Evolutionary conservation across 2,113 vertebrate species (phyloP).

Genomic region (Phalacrocorax carbo): DNA sequence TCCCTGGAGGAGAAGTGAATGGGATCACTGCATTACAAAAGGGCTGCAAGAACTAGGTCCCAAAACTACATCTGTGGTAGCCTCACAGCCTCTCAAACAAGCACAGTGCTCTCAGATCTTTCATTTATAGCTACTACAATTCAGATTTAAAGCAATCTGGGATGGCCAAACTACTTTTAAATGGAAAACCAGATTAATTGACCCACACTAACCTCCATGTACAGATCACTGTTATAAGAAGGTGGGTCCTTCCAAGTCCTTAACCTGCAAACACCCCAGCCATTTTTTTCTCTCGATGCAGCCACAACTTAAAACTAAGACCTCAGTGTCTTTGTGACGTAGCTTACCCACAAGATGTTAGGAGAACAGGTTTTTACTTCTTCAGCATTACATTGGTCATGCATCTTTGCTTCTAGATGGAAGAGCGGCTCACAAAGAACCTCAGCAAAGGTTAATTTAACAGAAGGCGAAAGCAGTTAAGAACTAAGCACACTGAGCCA

Average conservation of each 20-base stretch:
- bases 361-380: not conserved
- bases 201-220: not conserved
- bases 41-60: not conserved
- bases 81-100: not conserved
- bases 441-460: not conserved
- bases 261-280: not conserved
- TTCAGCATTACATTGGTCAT: not conserved
- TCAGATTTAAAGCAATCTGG: not conserved
- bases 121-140: not conserved
- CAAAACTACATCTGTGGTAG: not conserved
- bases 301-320: not conserved
- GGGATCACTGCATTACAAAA: not conserved
- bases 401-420: not conserved
- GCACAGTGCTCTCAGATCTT: not conserved
- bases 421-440: not conserved
- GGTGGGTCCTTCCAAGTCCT: not conserved
- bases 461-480: not conserved
- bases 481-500: not conserved
- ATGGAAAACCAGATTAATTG: not conserved
- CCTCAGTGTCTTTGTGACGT: not conserved
- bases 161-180: not conserved
- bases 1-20: not conserved
- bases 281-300: rapidly evolving
- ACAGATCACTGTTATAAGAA: not conserved
- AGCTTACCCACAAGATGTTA: not conserved